Evolutionary conservation across 1,140 invertebrate species (phyloP).

Genomic region (Xylocopa sonorina): DNA sequence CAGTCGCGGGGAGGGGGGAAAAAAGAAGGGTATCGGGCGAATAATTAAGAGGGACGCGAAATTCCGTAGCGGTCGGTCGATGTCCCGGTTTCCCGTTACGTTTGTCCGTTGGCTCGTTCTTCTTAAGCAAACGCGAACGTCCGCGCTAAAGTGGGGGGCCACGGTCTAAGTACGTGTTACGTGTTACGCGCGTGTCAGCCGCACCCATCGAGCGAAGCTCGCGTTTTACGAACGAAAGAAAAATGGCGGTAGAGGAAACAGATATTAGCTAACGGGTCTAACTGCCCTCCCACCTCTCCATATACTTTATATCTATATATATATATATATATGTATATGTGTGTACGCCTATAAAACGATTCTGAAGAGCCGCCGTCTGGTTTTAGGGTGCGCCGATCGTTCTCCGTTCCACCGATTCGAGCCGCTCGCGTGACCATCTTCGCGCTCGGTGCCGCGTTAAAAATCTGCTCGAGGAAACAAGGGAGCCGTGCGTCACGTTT

Average conservation of each 20-base stretch:
- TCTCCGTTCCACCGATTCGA: not conserved
- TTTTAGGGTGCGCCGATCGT: slow-evolving; percentile 63
- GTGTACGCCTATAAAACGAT: slow-evolving; percentile 48
- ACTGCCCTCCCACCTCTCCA: slow-evolving; percentile 54
- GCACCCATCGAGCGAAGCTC: slow-evolving; percentile 60
- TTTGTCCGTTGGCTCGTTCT: slow-evolving; percentile 1
- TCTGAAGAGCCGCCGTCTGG: slow-evolving; percentile 53
- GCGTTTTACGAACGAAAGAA: slow-evolving; percentile 69
- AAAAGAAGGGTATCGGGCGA: not conserved
- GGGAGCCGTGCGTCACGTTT: slow-evolving; percentile 37
- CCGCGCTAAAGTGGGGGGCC: not conserved
- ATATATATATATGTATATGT: too few relatives aligned
- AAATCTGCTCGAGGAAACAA: not conserved
- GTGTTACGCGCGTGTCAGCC: slow-evolving; percentile 54
- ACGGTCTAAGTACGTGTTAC: slow-evolving; percentile 41
- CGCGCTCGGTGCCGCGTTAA: not conserved
- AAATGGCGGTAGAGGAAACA: slow-evolving; percentile 77
- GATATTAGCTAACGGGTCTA: slow-evolving; percentile 76
- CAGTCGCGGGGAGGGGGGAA: too few relatives aligned
- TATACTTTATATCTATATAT: too few relatives aligned
- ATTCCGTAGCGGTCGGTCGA: not conserved
- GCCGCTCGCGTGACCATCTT: slow-evolving; percentile 21
- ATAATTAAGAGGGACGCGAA: not conserved
- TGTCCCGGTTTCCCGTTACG: slow-evolving; percentile 33
- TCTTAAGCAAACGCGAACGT: slow-evolving; percentile 22